Evolutionary conservation across 2,113 vertebrate genomes (phyloP).

Genomic region (Ceratotherium simum): DNA sequence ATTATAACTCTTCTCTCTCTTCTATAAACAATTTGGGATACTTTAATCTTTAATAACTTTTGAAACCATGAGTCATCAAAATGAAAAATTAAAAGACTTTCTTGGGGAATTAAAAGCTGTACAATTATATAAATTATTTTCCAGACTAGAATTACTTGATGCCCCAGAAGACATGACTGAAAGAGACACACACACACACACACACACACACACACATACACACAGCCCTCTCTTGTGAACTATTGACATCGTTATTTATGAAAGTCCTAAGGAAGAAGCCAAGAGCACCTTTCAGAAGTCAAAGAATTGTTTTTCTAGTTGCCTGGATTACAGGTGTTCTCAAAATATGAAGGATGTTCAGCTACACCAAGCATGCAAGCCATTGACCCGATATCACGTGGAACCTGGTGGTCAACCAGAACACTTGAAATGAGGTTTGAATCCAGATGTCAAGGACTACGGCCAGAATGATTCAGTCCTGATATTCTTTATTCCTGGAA

Average conservation of each 20-base stretch:
- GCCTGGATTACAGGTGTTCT: constrained; percentile 55
- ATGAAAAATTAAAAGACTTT: constrained; percentile 15
- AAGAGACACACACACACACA: background rate
- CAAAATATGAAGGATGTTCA: constrained; percentile 25
- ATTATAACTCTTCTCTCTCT: background rate
- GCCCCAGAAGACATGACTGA: background rate
- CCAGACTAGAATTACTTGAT: background rate
- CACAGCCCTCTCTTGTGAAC: background rate
- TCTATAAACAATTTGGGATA: background rate
- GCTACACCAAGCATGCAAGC: background rate
- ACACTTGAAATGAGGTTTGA: background rate
- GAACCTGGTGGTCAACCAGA: constrained; percentile 39
- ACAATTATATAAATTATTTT: background rate
- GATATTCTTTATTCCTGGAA: background rate
- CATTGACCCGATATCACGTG: background rate
- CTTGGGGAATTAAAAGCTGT: background rate
- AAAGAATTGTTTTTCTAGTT: background rate
- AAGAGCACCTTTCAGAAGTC: constrained; percentile 44
- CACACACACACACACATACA: background rate
- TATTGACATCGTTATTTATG: background rate
- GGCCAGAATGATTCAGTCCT: background rate
- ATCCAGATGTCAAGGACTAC: constrained; percentile 43
- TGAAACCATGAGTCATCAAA: background rate
- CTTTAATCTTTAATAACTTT: constrained; percentile 22
- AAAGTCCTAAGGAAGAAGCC: constrained; percentile 3